Evolutionary conservation across 1,140 invertebrate species (phyloP).

Genomic region (Papilio dardanus): DNA sequence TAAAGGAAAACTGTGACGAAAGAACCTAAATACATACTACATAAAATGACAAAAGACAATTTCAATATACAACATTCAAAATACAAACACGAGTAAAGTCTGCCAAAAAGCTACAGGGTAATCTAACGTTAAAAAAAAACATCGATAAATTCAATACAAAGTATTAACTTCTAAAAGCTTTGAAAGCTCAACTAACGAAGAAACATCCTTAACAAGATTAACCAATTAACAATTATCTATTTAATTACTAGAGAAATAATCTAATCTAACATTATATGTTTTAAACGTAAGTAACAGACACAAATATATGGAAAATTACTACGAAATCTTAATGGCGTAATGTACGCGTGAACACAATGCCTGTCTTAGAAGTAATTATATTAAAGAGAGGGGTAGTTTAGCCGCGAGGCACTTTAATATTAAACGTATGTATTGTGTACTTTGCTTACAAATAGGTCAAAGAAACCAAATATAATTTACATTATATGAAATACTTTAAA

Average conservation of each 20-base stretch:
- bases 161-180: too few relatives aligned
- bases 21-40: too few relatives aligned
- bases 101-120: too few relatives aligned
- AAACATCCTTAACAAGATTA: neutral
- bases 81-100: too few relatives aligned
- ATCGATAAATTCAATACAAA: too few relatives aligned
- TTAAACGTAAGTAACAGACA: constrained; percentile 1
- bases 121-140: too few relatives aligned
- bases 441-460: constrained; percentile 13
- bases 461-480: neutral
- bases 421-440: constrained; percentile 25
- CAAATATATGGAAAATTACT: constrained; percentile 35
- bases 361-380: constrained; percentile 38
- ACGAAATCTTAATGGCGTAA: constrained; percentile 33
- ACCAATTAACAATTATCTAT: constrained; percentile 15
- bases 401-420: constrained; percentile 30
- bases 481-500: neutral
- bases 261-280: neutral
- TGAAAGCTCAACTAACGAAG: too few relatives aligned
- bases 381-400: constrained; percentile 35
- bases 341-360: constrained; percentile 32
- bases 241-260: constrained; percentile 1
- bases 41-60: too few relatives aligned
- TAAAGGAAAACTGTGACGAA: too few relatives aligned
- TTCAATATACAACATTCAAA: too few relatives aligned